Evolutionary conservation across 1,140 invertebrate genomes (phyloP), one percentile per base, ranked within the genome.

Genomic region (Lethrus apterus): DNA sequence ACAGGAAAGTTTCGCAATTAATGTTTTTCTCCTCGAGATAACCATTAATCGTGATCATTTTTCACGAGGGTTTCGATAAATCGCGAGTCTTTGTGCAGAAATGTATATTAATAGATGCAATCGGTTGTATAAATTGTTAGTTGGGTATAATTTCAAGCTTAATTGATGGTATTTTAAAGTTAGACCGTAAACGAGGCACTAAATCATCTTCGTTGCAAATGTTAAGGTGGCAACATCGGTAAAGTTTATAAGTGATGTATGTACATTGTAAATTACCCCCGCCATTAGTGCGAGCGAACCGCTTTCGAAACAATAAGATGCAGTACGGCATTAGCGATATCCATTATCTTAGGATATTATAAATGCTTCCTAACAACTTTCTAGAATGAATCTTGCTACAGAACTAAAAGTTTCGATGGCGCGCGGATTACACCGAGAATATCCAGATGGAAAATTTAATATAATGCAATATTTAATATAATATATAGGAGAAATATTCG

Each of bases 391-490:
- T 36, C 34, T 33, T 33, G 42, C 44, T 44, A 36, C 38, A 45
- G n/a, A 51, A 47, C 45, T 48, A 45, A 48, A 48, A 55, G 46
- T 55, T 55, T 45, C 44, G 52, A 55, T 55, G 43, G 46, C 33
- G 11, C 14, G 33, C 11, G 33, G 10, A 35, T 17, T 15, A 35
- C 10, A 10, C 11, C 11, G 9, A 5, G 44, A 54, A 55, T 46
- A 54, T 57, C 47, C 51, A 58, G 55, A 60, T 54, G 57, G 59
- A 61, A 60, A 60, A 60, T 62, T 62, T 60, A 59, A 61, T 61
- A 61, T 62, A 60, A 64, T 57, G 55, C 56, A 60, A 61, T 61
- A 63, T 63, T 63, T 59, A 61, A 63, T 63, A 61, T 61, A 58
- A 55, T 56, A 58, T 60, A 58, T 60, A 61, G 55, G 58, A 57